Percentiles rank a stretch among this genome's conserved stretches.
Evolutionary conservation across 2,797 vertebrate species (phyloP).

Genomic region (Melanotaenia trifasciata): DNA sequence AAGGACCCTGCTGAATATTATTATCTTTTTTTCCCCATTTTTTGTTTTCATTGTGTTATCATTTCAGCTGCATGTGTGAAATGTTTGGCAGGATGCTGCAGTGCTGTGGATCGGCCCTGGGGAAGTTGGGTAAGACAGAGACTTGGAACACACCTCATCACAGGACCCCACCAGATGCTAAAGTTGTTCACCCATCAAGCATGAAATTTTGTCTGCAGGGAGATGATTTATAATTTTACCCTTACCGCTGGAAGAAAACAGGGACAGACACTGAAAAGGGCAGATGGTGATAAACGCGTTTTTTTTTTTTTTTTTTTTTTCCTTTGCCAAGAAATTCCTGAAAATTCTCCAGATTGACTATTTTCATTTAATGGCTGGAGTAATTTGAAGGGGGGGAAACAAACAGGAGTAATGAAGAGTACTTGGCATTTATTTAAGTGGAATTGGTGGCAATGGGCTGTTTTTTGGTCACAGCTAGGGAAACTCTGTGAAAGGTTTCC

Average conservation of each 20-base stretch:
- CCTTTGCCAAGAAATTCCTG: conserved; percentile 65
- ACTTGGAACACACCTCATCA: conserved; percentile 70
- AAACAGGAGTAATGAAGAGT: conserved; percentile 16
- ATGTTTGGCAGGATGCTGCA: conserved; percentile 69
- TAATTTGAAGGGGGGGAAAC: conserved; percentile 13
- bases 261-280: conserved; percentile 24
- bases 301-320: conserved; percentile 17
- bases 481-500: not conserved
- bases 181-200: conserved; percentile 80
- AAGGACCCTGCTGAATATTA: conserved; percentile 51
- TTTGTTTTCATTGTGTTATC: conserved; percentile 60
- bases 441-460: conserved; percentile 37
- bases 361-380: conserved; percentile 57
- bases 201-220: conserved; percentile 83
- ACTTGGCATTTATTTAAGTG: conserved; percentile 39
- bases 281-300: conserved; percentile 39
- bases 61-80: conserved; percentile 60
- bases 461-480: conserved; percentile 12
- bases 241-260: conserved; percentile 62
- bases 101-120: conserved; percentile 57
- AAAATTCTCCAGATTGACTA: conserved; percentile 67
- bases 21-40: conserved; percentile 15
- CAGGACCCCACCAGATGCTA: conserved; percentile 81
- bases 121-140: conserved; percentile 61
- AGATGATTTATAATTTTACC: conserved; percentile 82